Evolutionary conservation across 64 coral and sea anemone genomes (phyloP).

Genomic region (Montipora foliosa): DNA sequence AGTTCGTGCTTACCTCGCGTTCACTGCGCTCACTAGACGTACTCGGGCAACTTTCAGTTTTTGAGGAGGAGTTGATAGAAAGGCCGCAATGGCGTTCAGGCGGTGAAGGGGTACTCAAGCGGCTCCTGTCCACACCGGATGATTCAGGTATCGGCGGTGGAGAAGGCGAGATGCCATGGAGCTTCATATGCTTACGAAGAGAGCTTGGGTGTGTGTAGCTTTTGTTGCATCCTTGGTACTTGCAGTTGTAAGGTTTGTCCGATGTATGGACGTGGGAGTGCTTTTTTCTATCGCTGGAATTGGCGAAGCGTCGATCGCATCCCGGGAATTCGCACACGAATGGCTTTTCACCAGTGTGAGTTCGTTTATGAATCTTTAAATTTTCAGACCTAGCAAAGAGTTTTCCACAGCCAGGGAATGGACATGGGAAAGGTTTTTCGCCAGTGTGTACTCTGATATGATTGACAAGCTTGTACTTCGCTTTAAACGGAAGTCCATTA

Average conservation of each 20-base stretch:
- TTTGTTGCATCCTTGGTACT: slow-evolving; percentile 91
- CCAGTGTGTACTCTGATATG: slow-evolving; percentile 93
- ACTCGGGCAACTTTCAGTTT: slow-evolving; percentile 14
- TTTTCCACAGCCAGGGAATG: slow-evolving; percentile 93
- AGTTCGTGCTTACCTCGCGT: slow-evolving; percentile 47
- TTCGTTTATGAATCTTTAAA: slow-evolving; percentile 96
- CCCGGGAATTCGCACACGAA: slow-evolving; percentile 93
- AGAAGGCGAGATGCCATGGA: slow-evolving; percentile 94
- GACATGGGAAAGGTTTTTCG: slow-evolving; percentile 93
- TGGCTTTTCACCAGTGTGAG: slow-evolving; percentile 93
- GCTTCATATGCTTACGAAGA: slow-evolving; percentile 94
- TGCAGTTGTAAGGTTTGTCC: slow-evolving; percentile 95
- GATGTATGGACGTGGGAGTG: slow-evolving; percentile 95
- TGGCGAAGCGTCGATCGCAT: slow-evolving; percentile 94
- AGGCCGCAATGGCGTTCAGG: slow-evolving; percentile 14
- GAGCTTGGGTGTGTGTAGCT: slow-evolving; percentile 94
- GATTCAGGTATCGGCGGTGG: slow-evolving; percentile 60
- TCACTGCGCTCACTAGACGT: slow-evolving; percentile 13
- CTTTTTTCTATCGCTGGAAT: slow-evolving; percentile 96
- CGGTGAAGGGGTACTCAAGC: slow-evolving; percentile 40
- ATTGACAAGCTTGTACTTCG: slow-evolving; percentile 98
- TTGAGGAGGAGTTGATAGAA: slow-evolving; percentile 23
- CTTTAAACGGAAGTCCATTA: slow-evolving; percentile 95
- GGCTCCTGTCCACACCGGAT: slow-evolving; percentile 22
- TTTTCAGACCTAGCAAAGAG: slow-evolving; percentile 97